A percentile compares a stretch with the other conserved stretches of the same genome.
These are phyloP conservation scores for Opisthograptis luteolata DNA, from an alignment of 2,888 invertebrate genomes.

Conservation along the genomic window DNA sequence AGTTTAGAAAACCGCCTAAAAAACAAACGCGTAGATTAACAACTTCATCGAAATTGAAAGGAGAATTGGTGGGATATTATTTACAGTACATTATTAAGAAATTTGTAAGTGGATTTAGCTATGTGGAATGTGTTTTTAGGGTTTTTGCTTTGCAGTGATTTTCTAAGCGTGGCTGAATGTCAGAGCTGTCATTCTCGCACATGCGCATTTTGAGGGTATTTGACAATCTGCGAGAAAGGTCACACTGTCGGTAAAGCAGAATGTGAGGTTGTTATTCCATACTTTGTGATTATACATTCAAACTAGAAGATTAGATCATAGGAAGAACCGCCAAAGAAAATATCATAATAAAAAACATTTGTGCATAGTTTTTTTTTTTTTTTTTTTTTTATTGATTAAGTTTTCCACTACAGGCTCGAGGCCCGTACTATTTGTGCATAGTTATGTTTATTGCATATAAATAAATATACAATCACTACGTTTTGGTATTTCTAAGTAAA, in stretches of 20 bases:
- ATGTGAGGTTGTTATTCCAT: too few relatives aligned
- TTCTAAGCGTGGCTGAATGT: constrained; percentile 69
- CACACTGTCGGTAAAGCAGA: constrained; percentile 71
- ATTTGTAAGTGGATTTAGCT: constrained; percentile 35
- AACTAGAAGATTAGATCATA: too few relatives aligned
- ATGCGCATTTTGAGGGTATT: constrained; percentile 58
- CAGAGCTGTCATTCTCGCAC: constrained; percentile 67
- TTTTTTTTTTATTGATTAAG: too few relatives aligned
- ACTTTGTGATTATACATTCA: too few relatives aligned
- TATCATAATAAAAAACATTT: too few relatives aligned
- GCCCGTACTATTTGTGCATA: too few relatives aligned
- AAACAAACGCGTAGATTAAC: constrained; percentile 41
- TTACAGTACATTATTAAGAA: constrained; percentile 29
- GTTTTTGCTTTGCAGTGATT: constrained; percentile 62
- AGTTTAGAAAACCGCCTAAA: constrained; percentile 45
- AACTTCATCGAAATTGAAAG: constrained; percentile 26
- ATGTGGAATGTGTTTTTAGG: constrained; percentile 52
- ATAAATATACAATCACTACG: too few relatives aligned
- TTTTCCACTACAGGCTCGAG: too few relatives aligned
- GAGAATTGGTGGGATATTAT: constrained; percentile 16
- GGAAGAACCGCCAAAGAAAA: too few relatives aligned
- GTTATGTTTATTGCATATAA: too few relatives aligned
- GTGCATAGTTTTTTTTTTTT: too few relatives aligned
- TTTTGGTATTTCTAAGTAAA: too few relatives aligned
- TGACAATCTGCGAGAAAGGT: constrained; percentile 59